phyloP scores from a whole-genome alignment of 2,888 invertebrate species.

The Machimus atricapillus region DNA sequence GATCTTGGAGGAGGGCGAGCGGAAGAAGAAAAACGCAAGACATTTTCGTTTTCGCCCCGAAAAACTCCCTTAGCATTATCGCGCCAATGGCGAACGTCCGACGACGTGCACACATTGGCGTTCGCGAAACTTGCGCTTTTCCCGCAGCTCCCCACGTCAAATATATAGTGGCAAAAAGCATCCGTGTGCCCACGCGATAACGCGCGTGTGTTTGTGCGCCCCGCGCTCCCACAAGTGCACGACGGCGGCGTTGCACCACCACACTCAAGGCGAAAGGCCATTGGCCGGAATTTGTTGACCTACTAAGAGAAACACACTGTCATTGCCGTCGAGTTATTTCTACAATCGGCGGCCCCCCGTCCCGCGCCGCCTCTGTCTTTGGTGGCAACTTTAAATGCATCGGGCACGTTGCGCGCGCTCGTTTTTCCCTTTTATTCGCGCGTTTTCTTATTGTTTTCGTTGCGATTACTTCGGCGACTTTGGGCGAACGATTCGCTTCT shows the following conservation, averaged over 20 bases:
- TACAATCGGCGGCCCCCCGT: slow-evolving; percentile 1
- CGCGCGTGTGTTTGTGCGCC: not conserved
- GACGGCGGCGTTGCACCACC: slow-evolving; percentile 49
- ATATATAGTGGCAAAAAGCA: not conserved
- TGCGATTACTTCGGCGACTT: slow-evolving; percentile 23
- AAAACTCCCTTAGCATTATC: not conserved
- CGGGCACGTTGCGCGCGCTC: not conserved
- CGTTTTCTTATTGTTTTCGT: not conserved
- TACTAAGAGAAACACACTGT: slow-evolving; percentile 61
- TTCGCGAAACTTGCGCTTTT: slow-evolving; percentile 4
- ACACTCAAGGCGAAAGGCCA: slow-evolving; percentile 63
- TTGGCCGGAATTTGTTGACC: slow-evolving; percentile 64
- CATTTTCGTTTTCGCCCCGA: not conserved
- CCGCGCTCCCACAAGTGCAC: slow-evolving; percentile 4
- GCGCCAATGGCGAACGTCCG: not conserved
- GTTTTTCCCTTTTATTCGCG: not conserved
- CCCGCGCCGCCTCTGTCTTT: not conserved
- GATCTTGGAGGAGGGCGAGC: not conserved
- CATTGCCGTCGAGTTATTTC: slow-evolving; percentile 58
- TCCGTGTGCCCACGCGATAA: not conserved
- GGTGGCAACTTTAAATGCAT: not conserved
- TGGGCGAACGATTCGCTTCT: not conserved
- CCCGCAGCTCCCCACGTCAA: not conserved
- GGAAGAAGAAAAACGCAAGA: not conserved
- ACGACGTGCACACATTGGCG: not conserved